Base-by-base conservation (phyloP, 2,888 invertebrate species). In the Lapara coniferarum region DNA sequence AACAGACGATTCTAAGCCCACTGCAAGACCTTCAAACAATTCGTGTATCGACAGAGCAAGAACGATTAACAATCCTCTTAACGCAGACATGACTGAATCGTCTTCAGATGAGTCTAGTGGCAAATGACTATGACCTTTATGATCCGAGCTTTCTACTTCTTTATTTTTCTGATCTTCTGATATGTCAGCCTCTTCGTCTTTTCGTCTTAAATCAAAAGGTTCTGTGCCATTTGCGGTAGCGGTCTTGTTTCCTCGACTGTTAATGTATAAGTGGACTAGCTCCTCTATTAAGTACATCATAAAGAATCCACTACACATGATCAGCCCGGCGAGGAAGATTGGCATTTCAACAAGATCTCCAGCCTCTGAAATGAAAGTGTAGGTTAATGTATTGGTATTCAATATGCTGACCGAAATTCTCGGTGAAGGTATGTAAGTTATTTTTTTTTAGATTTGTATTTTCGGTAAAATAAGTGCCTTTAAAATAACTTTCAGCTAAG, bases 21-120 rank as follows among this genome's bases (percentile, higher is more conserved):
- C 96, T 12, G 97, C 97, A 57, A 97, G 91, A 0, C 97, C 98
- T 91, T 98, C 98, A 82, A 98, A 97, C 13, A 97, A 91, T 83
- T 98, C 97, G 80, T 98, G 98, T 56, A 98, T 95, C 0, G 93
- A 93, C 68, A 93, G 85, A 0, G 98, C 98, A 69, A 97, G 86
- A 0, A 98, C 97, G 55, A 98, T 96, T 51, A 98, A 90, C 46
- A 98, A 89, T 0, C 97, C 97, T 77, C 96, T 93, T 68, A 97
- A 81, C 12, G 94, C 90, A 0, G 92, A 92, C 66, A 95, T 93
- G 7, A 94, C 88, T 0, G 89, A 88, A 57, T 90, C 90, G 14
- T 90, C 89, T 3, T 82, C 78, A 0, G 80, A 72, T 0, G 80
- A 71, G 0, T 78, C 77, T 6, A 81, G 59, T 57, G 86, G 78